phyloP scores from a whole-genome alignment of 1,140 invertebrate genomes.

The Armadillidium nasatum region DNA sequence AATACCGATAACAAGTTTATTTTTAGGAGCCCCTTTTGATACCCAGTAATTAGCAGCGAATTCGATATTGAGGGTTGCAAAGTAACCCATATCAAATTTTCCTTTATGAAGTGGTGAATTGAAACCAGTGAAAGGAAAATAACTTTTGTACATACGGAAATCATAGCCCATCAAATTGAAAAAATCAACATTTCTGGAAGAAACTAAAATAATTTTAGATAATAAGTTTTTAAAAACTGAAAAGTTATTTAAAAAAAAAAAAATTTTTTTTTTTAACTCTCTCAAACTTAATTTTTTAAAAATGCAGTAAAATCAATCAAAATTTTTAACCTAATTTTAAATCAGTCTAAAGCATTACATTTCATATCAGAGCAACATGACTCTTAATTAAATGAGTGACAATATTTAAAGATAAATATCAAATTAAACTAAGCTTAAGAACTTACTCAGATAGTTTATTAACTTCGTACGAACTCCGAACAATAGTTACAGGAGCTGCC shows the following conservation, averaged over 20 bases:
- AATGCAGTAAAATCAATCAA: too few relatives aligned
- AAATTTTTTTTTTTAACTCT: too few relatives aligned
- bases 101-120: constrained; percentile 64
- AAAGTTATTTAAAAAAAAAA: too few relatives aligned
- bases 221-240: too few relatives aligned
- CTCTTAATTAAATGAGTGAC: too few relatives aligned
- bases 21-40: constrained; percentile 67
- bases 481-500: background rate
- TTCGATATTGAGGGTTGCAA: constrained; percentile 72
- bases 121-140: constrained; percentile 72
- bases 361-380: too few relatives aligned
- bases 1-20: constrained; percentile 81
- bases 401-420: too few relatives aligned
- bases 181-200: constrained; percentile 67
- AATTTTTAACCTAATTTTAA: too few relatives aligned
- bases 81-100: constrained; percentile 53
- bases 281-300: too few relatives aligned
- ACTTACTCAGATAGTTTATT: background rate
- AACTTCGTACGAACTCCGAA: background rate
- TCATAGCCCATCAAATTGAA: constrained; percentile 87
- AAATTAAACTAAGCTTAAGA: background rate
- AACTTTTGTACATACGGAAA: constrained; percentile 70
- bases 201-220: too few relatives aligned
- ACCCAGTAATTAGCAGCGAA: constrained; percentile 77
- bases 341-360: too few relatives aligned